Base-by-base conservation (phyloP, 64 coral and sea anemone genomes). In the Anthopleura sola region DNA sequence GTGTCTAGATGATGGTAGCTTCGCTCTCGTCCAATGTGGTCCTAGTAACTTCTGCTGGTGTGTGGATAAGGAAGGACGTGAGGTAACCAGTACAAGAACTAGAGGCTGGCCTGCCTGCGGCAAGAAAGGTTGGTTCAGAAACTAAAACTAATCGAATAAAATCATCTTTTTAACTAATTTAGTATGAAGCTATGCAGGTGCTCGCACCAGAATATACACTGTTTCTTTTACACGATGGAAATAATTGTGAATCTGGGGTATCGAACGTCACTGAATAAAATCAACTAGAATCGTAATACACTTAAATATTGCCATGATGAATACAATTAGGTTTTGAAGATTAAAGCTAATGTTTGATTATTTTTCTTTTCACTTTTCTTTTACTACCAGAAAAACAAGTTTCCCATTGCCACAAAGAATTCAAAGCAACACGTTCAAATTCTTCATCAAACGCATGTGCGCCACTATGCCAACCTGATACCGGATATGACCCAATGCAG, bases 401-500 rank as follows among this genome's bases (percentile, higher is more conserved):
- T 23, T 76, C 88, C 15, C 32, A 18, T 40, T 90, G 88, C 19
- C 88, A 91, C 76, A 57, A 68, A 55, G 89, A 91, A 60, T 91
- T 80, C 53, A n/a, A 86, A 55, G 26, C 82, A 78, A 69, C 74
- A 18, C 74, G 77, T 81, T 62, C 21, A 3, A 71, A 71, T 33
- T 71, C 66, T 15, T 83, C 38, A 37, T 55, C 78, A 5, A 90
- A 57, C 49, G 66, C 51, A 9, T 78, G 33, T 49, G 84, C 90
- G n/a, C 90, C 94, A 28, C 87, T 89, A 14, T 96, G 94, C 84
- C 53, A 88, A 51, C 94, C 94, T 55, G 87, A 84, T 85, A 90
- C 90, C 14, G 46, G 54, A 19, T 96, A 89, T 49, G 90, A 96
- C n/a, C 84, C 84, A 44, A 88, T 96, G 66, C 94, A 96, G 79